phyloP scores from a whole-genome alignment of 2,797 vertebrate genomes.

The Urosaurus nigricauda region DNA sequence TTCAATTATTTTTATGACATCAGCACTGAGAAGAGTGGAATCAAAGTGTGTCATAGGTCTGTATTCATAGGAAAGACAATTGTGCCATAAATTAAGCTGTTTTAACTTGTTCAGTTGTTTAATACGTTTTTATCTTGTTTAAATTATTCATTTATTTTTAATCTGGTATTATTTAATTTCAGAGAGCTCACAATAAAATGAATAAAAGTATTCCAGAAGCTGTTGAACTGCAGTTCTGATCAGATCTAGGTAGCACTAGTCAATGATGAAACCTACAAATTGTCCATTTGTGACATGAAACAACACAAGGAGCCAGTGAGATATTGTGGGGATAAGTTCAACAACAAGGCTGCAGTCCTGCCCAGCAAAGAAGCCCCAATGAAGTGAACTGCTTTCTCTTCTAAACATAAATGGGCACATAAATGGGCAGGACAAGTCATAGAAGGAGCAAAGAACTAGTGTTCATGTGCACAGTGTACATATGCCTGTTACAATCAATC shows the following conservation, averaged over 20 bases:
- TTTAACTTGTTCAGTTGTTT: background rate
- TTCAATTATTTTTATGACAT: background rate
- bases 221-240: background rate
- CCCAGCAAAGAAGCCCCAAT: background rate
- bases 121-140: too few relatives aligned
- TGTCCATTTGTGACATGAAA: background rate
- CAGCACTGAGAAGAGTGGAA: background rate
- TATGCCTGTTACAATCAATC: constrained; percentile 34
- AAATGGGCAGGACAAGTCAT: background rate
- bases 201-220: too few relatives aligned
- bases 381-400: background rate
- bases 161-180: too few relatives aligned
- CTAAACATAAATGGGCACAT: background rate
- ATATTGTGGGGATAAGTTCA: constrained; percentile 30
- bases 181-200: too few relatives aligned
- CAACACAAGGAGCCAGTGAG: background rate
- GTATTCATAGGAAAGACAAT: background rate
- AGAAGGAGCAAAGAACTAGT: background rate
- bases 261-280: background rate
- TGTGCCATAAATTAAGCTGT: background rate
- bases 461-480: background rate
- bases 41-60: background rate
- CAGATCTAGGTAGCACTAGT: background rate
- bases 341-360: background rate
- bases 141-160: too few relatives aligned